These are phyloP conservation scores for Hypselothyrea guttata DNA, from an alignment of 2,888 invertebrate genomes.

Conservation along the genomic window DNA sequence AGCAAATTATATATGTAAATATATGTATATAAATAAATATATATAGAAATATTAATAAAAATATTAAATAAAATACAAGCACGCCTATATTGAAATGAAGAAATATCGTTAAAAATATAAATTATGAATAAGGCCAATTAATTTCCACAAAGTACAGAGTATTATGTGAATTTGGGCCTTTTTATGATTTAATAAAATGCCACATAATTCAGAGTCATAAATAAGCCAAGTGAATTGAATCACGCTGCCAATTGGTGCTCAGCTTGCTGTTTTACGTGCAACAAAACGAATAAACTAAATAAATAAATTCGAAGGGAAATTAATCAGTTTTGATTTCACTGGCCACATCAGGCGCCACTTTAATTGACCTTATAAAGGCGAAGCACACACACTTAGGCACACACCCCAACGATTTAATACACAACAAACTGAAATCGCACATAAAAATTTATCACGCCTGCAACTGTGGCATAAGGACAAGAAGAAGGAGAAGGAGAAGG, in stretches of 20 bases:
- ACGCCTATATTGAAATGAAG: no score
- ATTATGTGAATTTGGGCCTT: no score
- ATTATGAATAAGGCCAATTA: no score
- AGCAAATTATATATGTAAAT: no score
- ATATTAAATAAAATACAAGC: no score
- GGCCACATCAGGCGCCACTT: conserved; percentile 22
- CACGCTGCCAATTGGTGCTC: background rate
- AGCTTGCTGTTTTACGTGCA: conserved; percentile 17
- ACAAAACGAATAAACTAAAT: no score
- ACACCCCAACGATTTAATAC: conserved; percentile 8
- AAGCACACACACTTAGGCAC: conserved; percentile 19
- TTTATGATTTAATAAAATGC: no score
- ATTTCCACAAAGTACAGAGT: no score
- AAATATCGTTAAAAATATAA: no score
- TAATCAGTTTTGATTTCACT: conserved; percentile 49
- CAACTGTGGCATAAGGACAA: conserved; percentile 31
- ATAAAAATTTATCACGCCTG: conserved; percentile 61
- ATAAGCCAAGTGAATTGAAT: conserved; percentile 4
- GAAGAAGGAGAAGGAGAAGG: conserved; percentile 1
- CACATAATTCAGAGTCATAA: conserved; percentile 23
- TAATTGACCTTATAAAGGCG: conserved; percentile 31
- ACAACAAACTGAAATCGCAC: conserved; percentile 35
- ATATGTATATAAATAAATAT: no score
- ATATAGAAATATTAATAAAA: no score
- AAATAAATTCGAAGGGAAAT: conserved; percentile 27